Evolutionary conservation across 2,113 vertebrate species (phyloP).

Genomic region (Bufo gargarizans): DNA sequence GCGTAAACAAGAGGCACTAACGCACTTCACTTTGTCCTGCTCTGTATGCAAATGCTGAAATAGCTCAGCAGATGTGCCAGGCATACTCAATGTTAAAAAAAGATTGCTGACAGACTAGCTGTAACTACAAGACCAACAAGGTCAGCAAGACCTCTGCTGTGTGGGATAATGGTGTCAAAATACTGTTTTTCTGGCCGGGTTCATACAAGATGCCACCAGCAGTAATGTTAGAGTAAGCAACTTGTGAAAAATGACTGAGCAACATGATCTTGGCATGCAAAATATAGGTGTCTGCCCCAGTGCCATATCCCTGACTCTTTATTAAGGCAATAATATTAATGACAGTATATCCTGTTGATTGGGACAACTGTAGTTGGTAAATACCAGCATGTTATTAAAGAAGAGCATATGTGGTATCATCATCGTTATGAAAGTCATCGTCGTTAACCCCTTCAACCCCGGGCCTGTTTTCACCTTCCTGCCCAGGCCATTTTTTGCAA

Average conservation of each 20-base stretch:
- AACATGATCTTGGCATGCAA: not conserved
- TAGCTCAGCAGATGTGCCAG: constrained; percentile 29
- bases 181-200: not conserved
- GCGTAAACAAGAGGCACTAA: not conserved
- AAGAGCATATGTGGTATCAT: not conserved
- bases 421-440: not conserved
- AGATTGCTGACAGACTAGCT: constrained; percentile 44
- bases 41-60: constrained; percentile 42
- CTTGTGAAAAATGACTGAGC: not conserved
- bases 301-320: not conserved
- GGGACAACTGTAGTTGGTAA: not conserved
- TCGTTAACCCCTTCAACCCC: too few relatives aligned
- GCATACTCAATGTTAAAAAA: constrained; percentile 44
- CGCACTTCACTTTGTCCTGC: not conserved
- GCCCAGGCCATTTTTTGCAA: too few relatives aligned
- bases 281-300: not conserved
- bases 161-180: not conserved
- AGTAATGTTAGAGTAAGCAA: not conserved
- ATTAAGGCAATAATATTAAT: not conserved
- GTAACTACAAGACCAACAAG: constrained; percentile 41
- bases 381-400: not conserved
- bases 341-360: not conserved
- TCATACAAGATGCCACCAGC: not conserved
- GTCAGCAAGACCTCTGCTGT: constrained; percentile 23
- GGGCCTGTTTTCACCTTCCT: too few relatives aligned